Conservation (phyloP, 2,113 vertebrate species). For the Rostratula benghalensis region DNA sequence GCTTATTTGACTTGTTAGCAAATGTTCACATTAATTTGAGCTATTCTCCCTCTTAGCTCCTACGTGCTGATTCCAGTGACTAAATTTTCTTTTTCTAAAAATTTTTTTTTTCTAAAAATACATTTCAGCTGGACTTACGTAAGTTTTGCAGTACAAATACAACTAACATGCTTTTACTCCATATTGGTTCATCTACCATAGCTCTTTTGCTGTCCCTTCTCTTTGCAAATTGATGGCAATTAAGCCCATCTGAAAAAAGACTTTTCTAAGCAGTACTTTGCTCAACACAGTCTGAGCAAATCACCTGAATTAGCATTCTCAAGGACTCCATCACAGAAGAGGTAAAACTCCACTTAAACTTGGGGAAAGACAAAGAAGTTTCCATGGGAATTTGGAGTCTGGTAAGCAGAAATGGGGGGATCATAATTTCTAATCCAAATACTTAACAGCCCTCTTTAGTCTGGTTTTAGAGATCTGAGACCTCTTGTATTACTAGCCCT, state of each 20-base stretch:
- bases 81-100: too few species aligned
- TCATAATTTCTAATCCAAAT: not conserved
- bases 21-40: not conserved
- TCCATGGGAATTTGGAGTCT: not conserved
- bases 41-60: not conserved
- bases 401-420: not conserved
- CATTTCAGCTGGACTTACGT: not conserved
- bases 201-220: not conserved
- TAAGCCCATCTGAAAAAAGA: not conserved
- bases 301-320: not conserved
- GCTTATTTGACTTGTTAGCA: not conserved
- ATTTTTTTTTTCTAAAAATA: too few species aligned
- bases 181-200: accelerated
- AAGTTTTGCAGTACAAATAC: not conserved
- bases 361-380: not conserved
- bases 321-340: not conserved
- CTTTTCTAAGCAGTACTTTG: not conserved
- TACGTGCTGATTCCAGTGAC: not conserved
- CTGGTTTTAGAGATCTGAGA: not conserved
- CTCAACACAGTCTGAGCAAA: not conserved
- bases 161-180: not conserved
- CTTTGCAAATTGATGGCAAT: not conserved
- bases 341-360: not conserved
- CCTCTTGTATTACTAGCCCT: not conserved
- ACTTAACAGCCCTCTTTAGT: not conserved